Evolutionary conservation across 2,888 invertebrate genomes (phyloP).

Genomic region (Aricia artaxerxes): DNA sequence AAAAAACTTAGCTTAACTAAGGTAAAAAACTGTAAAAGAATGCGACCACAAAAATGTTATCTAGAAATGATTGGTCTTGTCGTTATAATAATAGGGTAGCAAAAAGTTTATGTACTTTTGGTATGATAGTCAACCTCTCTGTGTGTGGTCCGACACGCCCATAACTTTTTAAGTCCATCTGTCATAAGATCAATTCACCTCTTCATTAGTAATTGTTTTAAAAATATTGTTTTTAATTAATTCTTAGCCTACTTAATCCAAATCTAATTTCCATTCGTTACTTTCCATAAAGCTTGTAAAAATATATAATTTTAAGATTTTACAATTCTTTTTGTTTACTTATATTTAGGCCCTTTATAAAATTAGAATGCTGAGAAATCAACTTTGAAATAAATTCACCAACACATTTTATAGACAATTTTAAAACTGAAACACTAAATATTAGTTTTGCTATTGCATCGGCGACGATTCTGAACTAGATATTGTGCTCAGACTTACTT

Average conservation of each 20-base stretch:
- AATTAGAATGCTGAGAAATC: too few relatives aligned
- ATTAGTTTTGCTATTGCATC: neutral
- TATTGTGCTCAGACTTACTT: neutral
- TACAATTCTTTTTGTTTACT: too few relatives aligned
- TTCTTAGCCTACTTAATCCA: neutral
- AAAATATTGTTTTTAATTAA: neutral
- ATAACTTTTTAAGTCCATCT: neutral
- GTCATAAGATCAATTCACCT: neutral
- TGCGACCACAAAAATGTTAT: neutral
- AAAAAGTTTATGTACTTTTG: neutral
- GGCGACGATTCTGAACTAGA: neutral
- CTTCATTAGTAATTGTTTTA: neutral
- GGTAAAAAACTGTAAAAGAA: neutral
- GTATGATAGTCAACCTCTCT: neutral
- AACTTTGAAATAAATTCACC: too few relatives aligned
- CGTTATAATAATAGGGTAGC: neutral
- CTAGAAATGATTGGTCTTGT: neutral
- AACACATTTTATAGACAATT: too few relatives aligned
- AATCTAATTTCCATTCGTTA: neutral
- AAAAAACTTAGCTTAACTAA: too few relatives aligned
- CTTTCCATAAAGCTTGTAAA: neutral
- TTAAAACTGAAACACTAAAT: neutral
- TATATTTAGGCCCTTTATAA: too few relatives aligned
- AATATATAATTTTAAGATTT: neutral
- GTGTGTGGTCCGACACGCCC: slow-evolving; percentile 13